Base-by-base conservation (phyloP, 2,797 vertebrate species). In the Pangasius mekongensis region DNA sequence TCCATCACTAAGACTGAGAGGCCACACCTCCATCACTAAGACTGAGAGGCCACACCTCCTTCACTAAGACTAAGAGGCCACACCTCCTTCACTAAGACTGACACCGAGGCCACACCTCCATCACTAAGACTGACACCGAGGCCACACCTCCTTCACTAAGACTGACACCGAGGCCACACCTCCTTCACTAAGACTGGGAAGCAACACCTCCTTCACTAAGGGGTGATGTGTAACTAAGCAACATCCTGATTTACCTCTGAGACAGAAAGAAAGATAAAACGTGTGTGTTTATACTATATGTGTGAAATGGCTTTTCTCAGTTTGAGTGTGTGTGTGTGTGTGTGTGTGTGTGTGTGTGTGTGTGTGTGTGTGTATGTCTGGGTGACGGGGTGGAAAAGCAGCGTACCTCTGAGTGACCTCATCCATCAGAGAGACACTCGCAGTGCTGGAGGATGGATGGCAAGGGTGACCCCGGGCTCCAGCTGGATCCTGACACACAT, bases 371-470 rank as follows among this genome's bases (percentile, higher is more conserved):
- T n/a, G n/a, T n/a, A n/a, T n/a, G 64, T 64, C 73, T 80, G 49
- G 33, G 74, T 73, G 62, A 77, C 43, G 3, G 58, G 60, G 30
- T 83, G 58, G 11, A 60, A 86, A 56, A 76, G 60, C 22, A 66
- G 24, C 74, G 20, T 86, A 69, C 78, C 86, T 87, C 71, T 77
- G 88, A 82, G 58, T 84, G 91, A 88, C 93, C 89, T 89, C 93
- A 95, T 96, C 91, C 78, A 91, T 95, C 94, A 96, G 81, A 84
- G 87, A 78, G 93, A 93, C 93, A 92, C 92, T 87, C 85, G 43
- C 89, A 83, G 73, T 93, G 92, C 93, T 93, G 92, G 93, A 94
- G 91, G 93, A 94, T 91, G 89, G 91, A 93, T 94, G 92, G 91
- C 81, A 86, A 90, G 90, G 39, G 92, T 88, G 92, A 93, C 94